Evolutionary conservation across 2,888 invertebrate genomes (phyloP).

Genomic region (Acholoe squamosa): DNA sequence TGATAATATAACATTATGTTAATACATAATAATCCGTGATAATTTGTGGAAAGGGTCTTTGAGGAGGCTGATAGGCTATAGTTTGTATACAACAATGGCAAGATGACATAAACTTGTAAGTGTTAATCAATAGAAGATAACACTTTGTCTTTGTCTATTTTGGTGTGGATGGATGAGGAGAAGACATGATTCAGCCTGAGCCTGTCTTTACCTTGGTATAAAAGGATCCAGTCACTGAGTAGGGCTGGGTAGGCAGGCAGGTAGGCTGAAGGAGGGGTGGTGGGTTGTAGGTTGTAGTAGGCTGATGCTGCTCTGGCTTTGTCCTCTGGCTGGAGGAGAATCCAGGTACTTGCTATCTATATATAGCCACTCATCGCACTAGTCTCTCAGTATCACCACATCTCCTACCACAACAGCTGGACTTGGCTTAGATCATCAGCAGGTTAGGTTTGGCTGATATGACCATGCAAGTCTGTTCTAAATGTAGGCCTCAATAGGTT

Average conservation of each 20-base stretch:
- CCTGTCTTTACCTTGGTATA: slow-evolving; percentile 51
- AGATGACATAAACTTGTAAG: neutral
- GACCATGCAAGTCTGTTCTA: neutral
- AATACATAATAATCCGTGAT: slow-evolving; percentile 26
- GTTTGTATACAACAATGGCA: neutral
- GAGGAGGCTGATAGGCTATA: no score
- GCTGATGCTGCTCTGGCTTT: no score
- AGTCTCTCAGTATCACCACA: no score
- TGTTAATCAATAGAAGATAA: neutral
- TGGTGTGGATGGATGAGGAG: neutral
- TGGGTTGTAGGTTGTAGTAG: no score
- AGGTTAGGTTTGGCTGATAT: slow-evolving; percentile 8
- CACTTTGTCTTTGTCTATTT: slow-evolving; percentile 18
- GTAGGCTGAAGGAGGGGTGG: no score
- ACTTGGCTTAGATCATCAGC: neutral
- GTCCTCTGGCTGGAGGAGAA: no score
- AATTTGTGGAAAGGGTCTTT: slow-evolving; percentile 20
- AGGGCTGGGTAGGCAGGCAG: neutral
- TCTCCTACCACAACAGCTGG: no score
- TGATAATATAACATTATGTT: no score
- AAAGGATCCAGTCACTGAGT: slow-evolving; percentile 27
- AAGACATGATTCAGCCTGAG: slow-evolving; percentile 34
- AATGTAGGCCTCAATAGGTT: neutral
- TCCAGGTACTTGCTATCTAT: no score
- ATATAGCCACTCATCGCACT: no score